Base-by-base conservation (phyloP, 1,140 invertebrate species). In the Calycopis cecrops region DNA sequence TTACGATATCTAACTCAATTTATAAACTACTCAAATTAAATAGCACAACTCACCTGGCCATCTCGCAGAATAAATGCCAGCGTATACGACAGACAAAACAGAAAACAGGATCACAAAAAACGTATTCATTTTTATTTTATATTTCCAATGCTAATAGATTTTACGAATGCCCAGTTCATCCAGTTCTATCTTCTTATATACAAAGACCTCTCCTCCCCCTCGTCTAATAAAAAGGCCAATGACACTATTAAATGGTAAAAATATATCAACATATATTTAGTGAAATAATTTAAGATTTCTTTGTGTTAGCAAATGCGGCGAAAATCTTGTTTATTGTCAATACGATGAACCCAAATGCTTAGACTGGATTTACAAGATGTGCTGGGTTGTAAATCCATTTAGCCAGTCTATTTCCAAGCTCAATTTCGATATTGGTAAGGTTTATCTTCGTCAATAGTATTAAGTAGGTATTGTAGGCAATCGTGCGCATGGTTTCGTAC, bases 241-340 rank as follows among this genome's bases (percentile, higher is more conserved):
- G 40, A 44, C 40, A 44, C 17, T 17, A 44, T 44, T 44, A 9
- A 28, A 28, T 28, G 6, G 21, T 28, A 2, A 7, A 17, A 44
- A 44, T 28, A 28, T 28, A 28, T 28, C 21, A 28, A 28, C n/a
- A n/a, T n/a, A n/a, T n/a, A n/a, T 28, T 28, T 3, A 28, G 6
- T 28, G 2, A 28, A 28, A 28, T 6, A 28, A 28, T 28, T 3
- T 28, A 3, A 28, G 6, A 28, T 28, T 28, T 28, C 21, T 28
- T 28, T 28, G 21, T 28, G 6, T 28, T 3, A 28, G 21, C 21
- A 16, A 44, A 44, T 16, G 7, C 16, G 17, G 40, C 14, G 16
- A 44, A 14, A 17, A 44, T 14, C 40, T 44, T 44, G 40, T 44
- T 44, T 44, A 17, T n/a, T 44, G 17, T 17, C 14, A 14, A 44